Evolutionary conservation across 64 coral and sea anemone genomes (phyloP).

Genomic region (Actinia tenebrosa): DNA sequence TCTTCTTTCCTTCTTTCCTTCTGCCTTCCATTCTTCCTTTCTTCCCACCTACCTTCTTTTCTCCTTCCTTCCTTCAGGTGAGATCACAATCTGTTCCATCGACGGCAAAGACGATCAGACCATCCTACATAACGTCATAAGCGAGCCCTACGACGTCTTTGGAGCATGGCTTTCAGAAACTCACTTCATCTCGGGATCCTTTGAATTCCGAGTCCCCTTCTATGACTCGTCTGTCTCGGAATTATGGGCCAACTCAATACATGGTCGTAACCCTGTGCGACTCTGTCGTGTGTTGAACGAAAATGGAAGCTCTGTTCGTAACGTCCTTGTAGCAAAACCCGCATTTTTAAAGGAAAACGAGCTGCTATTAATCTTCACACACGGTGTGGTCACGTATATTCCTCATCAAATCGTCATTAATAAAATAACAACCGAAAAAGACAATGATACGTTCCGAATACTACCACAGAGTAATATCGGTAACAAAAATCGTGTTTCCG

Average conservation of each 20-base stretch:
- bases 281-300: slow-evolving; percentile 63
- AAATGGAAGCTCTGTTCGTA: slow-evolving; percentile 73
- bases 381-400: slow-evolving; percentile 62
- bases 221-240: slow-evolving; percentile 64
- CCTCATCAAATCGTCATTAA: slow-evolving; percentile 84
- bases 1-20: no score
- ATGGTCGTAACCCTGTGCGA: slow-evolving; percentile 6
- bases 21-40: not conserved
- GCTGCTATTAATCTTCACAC: slow-evolving; percentile 69
- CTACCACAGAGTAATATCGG: not conserved
- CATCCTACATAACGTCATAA: slow-evolving; percentile 51
- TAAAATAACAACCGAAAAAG: slow-evolving; percentile 4
- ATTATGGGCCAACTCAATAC: slow-evolving; percentile 62
- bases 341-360: not conserved
- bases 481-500: not conserved
- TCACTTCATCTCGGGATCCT: slow-evolving; percentile 63
- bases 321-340: slow-evolving; percentile 62
- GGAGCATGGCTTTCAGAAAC: slow-evolving; percentile 73
- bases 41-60: not conserved
- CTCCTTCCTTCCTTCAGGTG: slow-evolving; percentile 36
- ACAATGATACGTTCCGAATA: not conserved
- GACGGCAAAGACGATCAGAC: not conserved
- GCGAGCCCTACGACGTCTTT: slow-evolving; percentile 83
- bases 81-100: slow-evolving; percentile 64
- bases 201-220: slow-evolving; percentile 61